These are phyloP conservation scores for Nyctalus aviator DNA, from an alignment of 2,797 vertebrate genomes.

Conservation along the genomic window DNA sequence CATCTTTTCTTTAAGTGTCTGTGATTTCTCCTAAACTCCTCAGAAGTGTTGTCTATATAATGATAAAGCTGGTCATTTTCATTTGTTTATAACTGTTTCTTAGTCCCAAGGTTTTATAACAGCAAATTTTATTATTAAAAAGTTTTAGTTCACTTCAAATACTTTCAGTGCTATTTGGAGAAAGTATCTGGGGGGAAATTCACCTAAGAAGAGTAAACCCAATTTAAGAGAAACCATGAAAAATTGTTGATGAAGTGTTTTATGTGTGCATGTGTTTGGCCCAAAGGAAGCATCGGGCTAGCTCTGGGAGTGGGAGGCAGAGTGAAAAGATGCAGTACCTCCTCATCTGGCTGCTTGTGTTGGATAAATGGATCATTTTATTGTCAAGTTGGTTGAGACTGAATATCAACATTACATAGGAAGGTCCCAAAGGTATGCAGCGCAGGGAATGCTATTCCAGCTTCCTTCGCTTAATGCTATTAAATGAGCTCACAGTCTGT, in stretches of 20 bases:
- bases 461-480: slow-evolving; percentile 47
- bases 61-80: slow-evolving; percentile 11
- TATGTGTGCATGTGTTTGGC: slow-evolving; percentile 35
- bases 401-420: slow-evolving; percentile 37
- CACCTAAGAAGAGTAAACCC: slow-evolving; percentile 66
- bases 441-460: slow-evolving; percentile 28
- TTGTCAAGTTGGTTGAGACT: slow-evolving; percentile 62
- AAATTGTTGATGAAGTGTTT: slow-evolving; percentile 73
- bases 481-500: slow-evolving; percentile 68
- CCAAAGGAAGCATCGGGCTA: slow-evolving; percentile 62
- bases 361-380: slow-evolving; percentile 74
- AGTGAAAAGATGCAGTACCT: slow-evolving; percentile 12
- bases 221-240: slow-evolving; percentile 74
- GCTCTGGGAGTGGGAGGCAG: slow-evolving; percentile 33
- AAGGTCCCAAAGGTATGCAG: slow-evolving; percentile 55
- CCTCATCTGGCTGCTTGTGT: slow-evolving; percentile 23
- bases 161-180: slow-evolving; percentile 55
- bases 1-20: not conserved
- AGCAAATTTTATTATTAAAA: slow-evolving; percentile 70
- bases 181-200: slow-evolving; percentile 70
- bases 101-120: slow-evolving; percentile 54
- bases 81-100: slow-evolving; percentile 21
- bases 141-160: slow-evolving; percentile 71
- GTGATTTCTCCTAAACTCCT: slow-evolving; percentile 29
- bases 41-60: not conserved